These are phyloP conservation scores for Tachysurus vachellii DNA, from an alignment of 2,113 vertebrate species.

Conservation along the genomic window DNA sequence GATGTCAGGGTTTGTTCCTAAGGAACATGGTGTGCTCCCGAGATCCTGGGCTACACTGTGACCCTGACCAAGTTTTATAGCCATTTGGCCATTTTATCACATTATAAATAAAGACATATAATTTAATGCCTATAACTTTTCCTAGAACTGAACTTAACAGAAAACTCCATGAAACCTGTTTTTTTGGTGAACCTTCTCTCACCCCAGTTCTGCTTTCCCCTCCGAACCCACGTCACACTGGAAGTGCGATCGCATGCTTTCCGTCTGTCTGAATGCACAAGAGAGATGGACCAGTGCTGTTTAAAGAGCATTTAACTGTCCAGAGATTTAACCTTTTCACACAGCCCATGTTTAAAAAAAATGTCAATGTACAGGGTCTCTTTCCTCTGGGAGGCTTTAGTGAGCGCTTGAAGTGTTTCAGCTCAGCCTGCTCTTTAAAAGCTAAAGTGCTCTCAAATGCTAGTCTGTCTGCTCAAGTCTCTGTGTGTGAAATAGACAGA, in stretches of 20 bases:
- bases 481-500: slow-evolving; percentile 1
- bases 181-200: background rate
- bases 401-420: slow-evolving; percentile 70
- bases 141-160: background rate
- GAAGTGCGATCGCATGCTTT: slow-evolving; percentile 17
- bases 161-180: background rate
- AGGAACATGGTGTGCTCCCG: background rate
- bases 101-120: no score
- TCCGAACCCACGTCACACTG: slow-evolving; percentile 4
- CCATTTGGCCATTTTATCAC: background rate
- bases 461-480: slow-evolving; percentile 42
- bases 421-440: slow-evolving; percentile 56
- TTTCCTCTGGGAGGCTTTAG: slow-evolving; percentile 62
- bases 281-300: slow-evolving; percentile 37
- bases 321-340: slow-evolving; percentile 53
- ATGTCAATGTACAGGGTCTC: slow-evolving; percentile 51
- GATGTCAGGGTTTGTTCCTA: background rate
- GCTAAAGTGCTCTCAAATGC: slow-evolving; percentile 54
- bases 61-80: background rate
- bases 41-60: background rate
- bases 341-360: slow-evolving; percentile 54
- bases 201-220: background rate
- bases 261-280: slow-evolving; percentile 22
- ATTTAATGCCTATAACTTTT: background rate
- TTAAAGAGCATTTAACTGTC: slow-evolving; percentile 49